Evolutionary conservation across 2,113 vertebrate genomes (phyloP).

Genomic region (Barbus barbus): DNA sequence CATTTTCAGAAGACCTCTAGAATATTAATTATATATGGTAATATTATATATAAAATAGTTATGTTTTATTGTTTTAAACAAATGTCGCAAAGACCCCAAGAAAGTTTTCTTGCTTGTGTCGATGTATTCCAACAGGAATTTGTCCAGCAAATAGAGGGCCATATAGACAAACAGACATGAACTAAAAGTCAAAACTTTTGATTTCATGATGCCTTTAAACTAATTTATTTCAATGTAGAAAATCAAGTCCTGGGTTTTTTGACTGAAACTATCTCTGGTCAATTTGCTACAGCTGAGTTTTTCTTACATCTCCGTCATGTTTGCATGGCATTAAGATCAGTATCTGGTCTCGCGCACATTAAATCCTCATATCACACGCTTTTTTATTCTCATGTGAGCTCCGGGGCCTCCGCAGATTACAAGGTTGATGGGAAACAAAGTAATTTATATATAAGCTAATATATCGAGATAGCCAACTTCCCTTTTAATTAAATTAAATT

Average conservation of each 20-base stretch:
- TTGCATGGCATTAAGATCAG: conserved; percentile 52
- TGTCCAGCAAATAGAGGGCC: not conserved
- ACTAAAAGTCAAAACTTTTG: not conserved
- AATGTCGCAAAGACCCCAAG: not conserved
- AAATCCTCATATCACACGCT: conserved; percentile 50
- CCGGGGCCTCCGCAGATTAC: conserved; percentile 53
- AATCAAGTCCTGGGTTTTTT: not conserved
- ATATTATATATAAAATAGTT: no score
- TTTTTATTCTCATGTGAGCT: conserved; percentile 53
- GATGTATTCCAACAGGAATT: not conserved
- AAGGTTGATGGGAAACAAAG: conserved; percentile 64
- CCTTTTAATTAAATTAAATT: conserved; percentile 73
- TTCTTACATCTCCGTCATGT: conserved; percentile 40
- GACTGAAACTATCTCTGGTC: not conserved
- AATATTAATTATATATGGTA: no score
- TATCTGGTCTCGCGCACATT: conserved; percentile 39
- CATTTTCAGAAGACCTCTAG: no score
- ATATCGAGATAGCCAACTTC: conserved; percentile 62
- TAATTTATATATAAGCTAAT: conserved; percentile 70
- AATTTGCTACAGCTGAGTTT: not conserved
- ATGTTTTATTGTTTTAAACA: no score
- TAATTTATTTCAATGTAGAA: not conserved
- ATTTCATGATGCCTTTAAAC: not conserved
- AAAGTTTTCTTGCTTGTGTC: not conserved
- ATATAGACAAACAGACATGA: not conserved